These are phyloP conservation scores for Natator depressus DNA, from an alignment of 2,113 vertebrate genomes.

Conservation along the genomic window DNA sequence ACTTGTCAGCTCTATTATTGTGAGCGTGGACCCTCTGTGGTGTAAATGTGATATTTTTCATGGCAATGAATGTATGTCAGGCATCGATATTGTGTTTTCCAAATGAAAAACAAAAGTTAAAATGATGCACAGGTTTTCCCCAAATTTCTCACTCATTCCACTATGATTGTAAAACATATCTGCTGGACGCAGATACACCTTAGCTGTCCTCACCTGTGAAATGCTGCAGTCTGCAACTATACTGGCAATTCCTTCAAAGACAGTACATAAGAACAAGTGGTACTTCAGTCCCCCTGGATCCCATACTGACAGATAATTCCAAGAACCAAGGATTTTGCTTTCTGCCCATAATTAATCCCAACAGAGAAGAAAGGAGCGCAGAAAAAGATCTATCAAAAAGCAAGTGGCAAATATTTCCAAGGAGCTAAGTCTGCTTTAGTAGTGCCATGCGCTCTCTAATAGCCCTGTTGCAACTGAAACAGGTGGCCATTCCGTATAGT, in stretches of 20 bases:
- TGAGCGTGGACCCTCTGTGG: rapidly evolving
- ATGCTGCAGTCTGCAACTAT: background rate
- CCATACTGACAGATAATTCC: background rate
- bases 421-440: background rate
- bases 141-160: background rate
- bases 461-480: too few relatives aligned
- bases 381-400: background rate
- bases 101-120: background rate
- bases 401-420: background rate
- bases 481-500: background rate
- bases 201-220: background rate
- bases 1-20: background rate
- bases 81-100: background rate
- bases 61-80: background rate
- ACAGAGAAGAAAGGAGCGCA: background rate
- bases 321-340: background rate
- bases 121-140: background rate
- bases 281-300: background rate
- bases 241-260: background rate
- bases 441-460: background rate
- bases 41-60: rapidly evolving
- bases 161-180: background rate
- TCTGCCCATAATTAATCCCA: background rate
- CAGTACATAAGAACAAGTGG: background rate
- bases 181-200: background rate